A percentile compares a stretch with the other conserved stretches of the same genome.
Evolutionary conservation across 64 coral and sea anemone species (phyloP).

Genomic region (Montipora foliosa): DNA sequence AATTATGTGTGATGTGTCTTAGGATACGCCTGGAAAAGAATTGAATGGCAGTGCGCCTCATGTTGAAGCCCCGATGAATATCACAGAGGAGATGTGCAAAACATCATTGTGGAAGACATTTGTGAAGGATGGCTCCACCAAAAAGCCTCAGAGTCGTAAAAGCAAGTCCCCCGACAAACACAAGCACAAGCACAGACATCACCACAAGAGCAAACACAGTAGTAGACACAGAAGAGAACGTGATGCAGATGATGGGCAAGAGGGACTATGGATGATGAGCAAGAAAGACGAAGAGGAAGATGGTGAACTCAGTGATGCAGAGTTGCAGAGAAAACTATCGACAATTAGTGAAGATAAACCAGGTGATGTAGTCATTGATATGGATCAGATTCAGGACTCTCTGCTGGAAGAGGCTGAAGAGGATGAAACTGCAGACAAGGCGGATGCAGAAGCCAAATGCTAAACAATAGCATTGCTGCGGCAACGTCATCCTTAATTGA

Average conservation of each 20-base stretch:
- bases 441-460: neutral
- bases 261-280: constrained; percentile 31
- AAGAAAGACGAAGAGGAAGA: constrained; percentile 11
- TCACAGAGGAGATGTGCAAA: constrained; percentile 88
- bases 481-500: neutral
- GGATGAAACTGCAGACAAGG: neutral
- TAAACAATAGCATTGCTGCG: neutral
- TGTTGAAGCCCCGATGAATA: constrained; percentile 81
- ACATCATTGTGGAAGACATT: constrained; percentile 89
- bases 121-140: constrained; percentile 73
- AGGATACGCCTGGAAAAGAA: neutral
- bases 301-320: neutral
- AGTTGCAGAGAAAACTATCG: constrained; percentile 33
- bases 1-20: neutral
- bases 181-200: constrained; percentile 77
- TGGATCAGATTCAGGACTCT: constrained; percentile 39
- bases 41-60: constrained; percentile 23
- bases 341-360: constrained; percentile 33
- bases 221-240: constrained; percentile 5
- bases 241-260: neutral
- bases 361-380: constrained; percentile 34
- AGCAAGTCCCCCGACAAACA: constrained; percentile 68
- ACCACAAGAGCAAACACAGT: constrained; percentile 31
- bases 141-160: constrained; percentile 43
- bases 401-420: constrained; percentile 2